Base-by-base conservation (phyloP, 2,113 vertebrate species). In the Tautogolabrus adspersus region DNA sequence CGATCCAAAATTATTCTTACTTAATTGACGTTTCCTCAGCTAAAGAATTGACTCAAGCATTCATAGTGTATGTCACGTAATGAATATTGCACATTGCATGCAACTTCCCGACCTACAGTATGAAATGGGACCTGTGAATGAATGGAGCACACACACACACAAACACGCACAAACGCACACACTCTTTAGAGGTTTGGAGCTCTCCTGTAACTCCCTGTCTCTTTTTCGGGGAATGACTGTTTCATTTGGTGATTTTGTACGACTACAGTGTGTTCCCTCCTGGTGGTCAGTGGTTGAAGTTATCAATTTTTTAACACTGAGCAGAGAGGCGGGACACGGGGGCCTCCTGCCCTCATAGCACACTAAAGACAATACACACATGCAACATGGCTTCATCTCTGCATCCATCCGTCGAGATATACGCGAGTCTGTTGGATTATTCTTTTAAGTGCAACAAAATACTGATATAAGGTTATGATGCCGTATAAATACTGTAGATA, bases 61-160 rank as follows among this genome's bases (percentile, higher is more conserved):
- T 88, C 85, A 81, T 87, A 87, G 75, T 83, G 69, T 74, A 81
- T 74, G 71, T 60, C 80, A 71, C 57, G 79, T 80, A 71, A 89
- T 91, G 85, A 88, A 82, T 93, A 93, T 93, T 93, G 93, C 93
- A 93, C 93, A 70, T 82, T 82, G 87, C 84, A 93, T 93, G 93
- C 93, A 93, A 92, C 73, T 91, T 91, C 91, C 93, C 91, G 91
- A 93, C 93, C 91, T 83, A 91, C 87, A 79, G 64, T 84, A 79
- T 88, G 90, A 89, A 75, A 87, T 70, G 56, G 22, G 60, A 76
- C 40, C 60, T 60, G 67, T 65, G 46, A 76, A 74, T 56, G 66
- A 77, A 44, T 52, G 49, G 19, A n/a, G 49, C 26, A 46, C 67
- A 75, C 62, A 65, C 67, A 46, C 81, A 62, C 70, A 37, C 51